phyloP scores from a whole-genome alignment of 2,797 vertebrate species.

The Rhabdomys pumilio region DNA sequence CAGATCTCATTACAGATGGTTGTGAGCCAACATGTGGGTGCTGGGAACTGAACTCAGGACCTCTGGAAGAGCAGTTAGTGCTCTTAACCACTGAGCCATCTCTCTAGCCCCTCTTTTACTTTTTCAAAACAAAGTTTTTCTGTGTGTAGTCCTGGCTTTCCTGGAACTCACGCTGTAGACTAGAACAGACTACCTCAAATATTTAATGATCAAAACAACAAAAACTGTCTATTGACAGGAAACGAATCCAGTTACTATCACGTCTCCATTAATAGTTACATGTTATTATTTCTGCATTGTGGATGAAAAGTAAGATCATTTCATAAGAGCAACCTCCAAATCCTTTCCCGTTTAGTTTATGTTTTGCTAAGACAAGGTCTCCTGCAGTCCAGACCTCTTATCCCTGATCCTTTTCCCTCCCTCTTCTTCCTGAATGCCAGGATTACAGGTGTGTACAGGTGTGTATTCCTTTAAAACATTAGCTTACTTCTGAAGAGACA shows the following conservation, averaged over 20 bases:
- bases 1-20: too few species aligned
- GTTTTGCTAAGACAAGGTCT: background rate
- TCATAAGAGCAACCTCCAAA: background rate
- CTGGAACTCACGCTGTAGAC: background rate
- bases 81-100: too few species aligned
- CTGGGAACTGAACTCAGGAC: too few species aligned
- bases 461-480: conserved; percentile 10
- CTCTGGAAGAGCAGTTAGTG: too few species aligned
- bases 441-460: background rate
- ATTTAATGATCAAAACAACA: background rate
- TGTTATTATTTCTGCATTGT: background rate
- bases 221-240: background rate
- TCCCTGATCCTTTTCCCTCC: background rate
- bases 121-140: background rate
- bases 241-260: background rate
- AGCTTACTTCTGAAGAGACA: conserved; percentile 28
- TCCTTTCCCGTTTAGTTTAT: background rate
- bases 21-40: too few species aligned
- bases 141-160: background rate
- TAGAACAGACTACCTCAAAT: background rate
- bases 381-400: background rate
- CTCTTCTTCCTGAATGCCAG: too few species aligned
- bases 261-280: background rate
- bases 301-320: background rate
- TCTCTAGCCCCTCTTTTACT: background rate